Evolutionary conservation across 2,797 vertebrate genomes (phyloP).

Genomic region (Nasua narica): DNA sequence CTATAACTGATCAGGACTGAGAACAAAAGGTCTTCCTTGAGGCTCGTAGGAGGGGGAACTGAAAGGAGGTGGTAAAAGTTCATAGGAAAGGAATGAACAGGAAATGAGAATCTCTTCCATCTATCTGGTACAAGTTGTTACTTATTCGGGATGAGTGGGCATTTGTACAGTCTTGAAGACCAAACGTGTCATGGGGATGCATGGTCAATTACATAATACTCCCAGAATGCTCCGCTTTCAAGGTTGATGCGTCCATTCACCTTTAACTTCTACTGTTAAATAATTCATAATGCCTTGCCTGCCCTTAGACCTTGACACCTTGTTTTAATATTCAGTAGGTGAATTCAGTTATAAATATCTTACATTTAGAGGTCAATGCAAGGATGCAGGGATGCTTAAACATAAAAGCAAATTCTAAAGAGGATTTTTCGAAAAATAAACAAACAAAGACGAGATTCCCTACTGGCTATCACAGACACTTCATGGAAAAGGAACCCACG

Average conservation of each 20-base stretch:
- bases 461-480: background rate
- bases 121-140: background rate
- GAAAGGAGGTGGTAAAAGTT: background rate
- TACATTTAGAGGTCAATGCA: background rate
- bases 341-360: slow-evolving; percentile 8
- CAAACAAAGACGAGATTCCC: background rate
- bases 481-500: background rate
- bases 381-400: background rate
- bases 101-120: background rate
- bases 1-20: background rate
- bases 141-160: background rate
- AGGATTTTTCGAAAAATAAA: background rate
- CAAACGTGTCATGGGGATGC: background rate
- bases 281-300: slow-evolving; percentile 13
- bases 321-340: background rate
- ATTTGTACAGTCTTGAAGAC: background rate
- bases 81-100: background rate
- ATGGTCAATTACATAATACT: background rate
- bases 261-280: background rate
- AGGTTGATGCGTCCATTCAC: background rate
- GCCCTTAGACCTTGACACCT: background rate
- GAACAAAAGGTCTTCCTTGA: background rate
- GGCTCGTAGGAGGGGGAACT: background rate
- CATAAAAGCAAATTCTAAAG: slow-evolving; percentile 23
- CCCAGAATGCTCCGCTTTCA: background rate